A percentile compares a stretch with the other conserved stretches of the same genome.
Conservation (phyloP, 2,113 vertebrate genomes). For the Seriola aureovittata region DNA sequence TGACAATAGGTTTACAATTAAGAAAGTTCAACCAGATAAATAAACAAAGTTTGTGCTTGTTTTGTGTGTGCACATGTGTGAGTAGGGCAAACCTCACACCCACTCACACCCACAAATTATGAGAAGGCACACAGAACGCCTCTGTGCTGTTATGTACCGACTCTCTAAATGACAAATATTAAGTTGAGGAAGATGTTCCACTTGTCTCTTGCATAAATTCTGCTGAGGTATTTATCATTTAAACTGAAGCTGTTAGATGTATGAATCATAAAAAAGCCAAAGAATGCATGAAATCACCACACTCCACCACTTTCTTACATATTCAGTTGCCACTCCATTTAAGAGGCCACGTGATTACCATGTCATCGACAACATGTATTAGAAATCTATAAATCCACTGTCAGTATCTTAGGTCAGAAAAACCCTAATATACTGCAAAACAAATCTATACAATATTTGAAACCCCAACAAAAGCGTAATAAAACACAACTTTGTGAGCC, state of each 20-base stretch:
- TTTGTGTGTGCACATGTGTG: not conserved
- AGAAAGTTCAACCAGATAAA: not conserved
- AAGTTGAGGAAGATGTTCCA: not conserved
- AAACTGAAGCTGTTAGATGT: not conserved
- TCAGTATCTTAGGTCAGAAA: not conserved
- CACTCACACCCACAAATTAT: not conserved
- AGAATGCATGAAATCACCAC: not conserved
- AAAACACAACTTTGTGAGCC: not conserved
- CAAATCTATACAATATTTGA: too few relatives aligned
- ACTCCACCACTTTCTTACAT: not conserved
- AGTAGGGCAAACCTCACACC: not conserved
- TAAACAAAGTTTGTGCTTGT: conserved; percentile 1
- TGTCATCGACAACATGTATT: not conserved
- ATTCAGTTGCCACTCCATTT: not conserved
- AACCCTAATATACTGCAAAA: not conserved
- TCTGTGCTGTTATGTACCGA: not conserved
- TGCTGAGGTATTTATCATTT: not conserved
- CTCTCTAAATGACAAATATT: not conserved
- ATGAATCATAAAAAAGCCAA: not conserved
- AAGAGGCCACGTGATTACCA: not conserved
- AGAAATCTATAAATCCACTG: not conserved
- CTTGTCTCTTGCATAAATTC: not conserved
- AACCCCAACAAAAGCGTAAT: too few relatives aligned
- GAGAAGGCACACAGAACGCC: not conserved
- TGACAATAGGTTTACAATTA: not conserved